Percentiles rank a stretch among this genome's conserved stretches.
Evolutionary conservation across 2,113 vertebrate genomes (phyloP).

Genomic region (Zootoca vivipara): DNA sequence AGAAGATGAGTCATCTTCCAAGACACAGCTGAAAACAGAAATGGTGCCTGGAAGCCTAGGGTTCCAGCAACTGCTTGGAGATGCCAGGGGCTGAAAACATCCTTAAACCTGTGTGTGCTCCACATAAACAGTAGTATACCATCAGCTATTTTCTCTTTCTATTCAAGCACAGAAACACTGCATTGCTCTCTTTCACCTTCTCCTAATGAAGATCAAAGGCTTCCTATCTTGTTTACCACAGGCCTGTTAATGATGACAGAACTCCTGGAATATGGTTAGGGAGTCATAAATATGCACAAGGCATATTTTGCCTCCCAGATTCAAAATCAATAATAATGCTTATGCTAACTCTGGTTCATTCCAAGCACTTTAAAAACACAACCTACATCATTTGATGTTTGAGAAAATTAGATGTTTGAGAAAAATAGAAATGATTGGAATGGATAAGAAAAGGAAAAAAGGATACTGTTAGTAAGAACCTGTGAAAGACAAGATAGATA

Average conservation of each 20-base stretch:
- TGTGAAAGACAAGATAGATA: too few species aligned
- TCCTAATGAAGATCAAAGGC: constrained; percentile 16
- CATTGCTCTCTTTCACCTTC: neutral
- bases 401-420: too few species aligned
- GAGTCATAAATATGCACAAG: constrained; percentile 7
- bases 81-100: neutral
- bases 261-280: neutral
- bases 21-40: neutral
- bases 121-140: neutral
- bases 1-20: neutral
- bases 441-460: too few species aligned
- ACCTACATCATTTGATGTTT: too few species aligned
- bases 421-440: too few species aligned
- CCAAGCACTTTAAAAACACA: neutral
- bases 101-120: neutral
- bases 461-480: too few species aligned
- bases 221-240: neutral
- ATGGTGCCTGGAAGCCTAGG: neutral
- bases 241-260: neutral
- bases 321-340: constrained; percentile 13
- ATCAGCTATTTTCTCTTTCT: neutral
- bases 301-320: neutral
- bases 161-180: neutral
- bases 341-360: neutral
- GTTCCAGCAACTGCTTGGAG: neutral